Evolutionary conservation across 2,797 vertebrate genomes (phyloP).

Genomic region (Poecilia wingei): DNA sequence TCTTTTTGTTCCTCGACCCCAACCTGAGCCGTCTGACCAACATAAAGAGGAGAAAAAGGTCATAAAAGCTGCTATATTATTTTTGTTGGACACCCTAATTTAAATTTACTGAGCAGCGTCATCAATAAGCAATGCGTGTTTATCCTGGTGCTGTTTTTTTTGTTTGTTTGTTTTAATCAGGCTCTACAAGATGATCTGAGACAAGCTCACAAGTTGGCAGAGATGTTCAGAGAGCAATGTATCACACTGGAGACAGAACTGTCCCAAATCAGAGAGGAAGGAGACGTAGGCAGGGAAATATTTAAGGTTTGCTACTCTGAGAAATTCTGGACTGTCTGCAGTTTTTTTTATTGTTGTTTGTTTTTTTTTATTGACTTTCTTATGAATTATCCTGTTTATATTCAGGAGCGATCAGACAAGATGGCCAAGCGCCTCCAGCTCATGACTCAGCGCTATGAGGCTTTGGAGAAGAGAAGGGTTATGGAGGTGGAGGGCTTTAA

Average conservation of each 20-base stretch:
- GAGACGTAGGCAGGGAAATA: constrained; percentile 87
- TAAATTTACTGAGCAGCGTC: neutral
- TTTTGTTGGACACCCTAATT: neutral
- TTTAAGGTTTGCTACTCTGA: constrained; percentile 83
- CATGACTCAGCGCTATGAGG: constrained; percentile 91
- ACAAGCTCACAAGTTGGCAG: constrained; percentile 87
- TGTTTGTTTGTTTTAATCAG: constrained; percentile 61
- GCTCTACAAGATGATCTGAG: constrained; percentile 86
- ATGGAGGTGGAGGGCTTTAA: constrained; percentile 96
- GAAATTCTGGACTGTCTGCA: neutral
- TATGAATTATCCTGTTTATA: neutral
- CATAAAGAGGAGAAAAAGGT: constrained; percentile 88
- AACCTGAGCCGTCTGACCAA: constrained; percentile 61
- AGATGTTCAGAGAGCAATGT: constrained; percentile 95
- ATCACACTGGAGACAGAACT: constrained; percentile 89
- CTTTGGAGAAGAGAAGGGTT: constrained; percentile 88
- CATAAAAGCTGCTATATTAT: neutral
- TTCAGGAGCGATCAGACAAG: constrained; percentile 91
- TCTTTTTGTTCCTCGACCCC: constrained; percentile 41
- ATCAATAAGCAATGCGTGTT: neutral
- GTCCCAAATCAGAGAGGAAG: constrained; percentile 88
- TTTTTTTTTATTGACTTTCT: neutral
- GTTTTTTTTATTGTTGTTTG: neutral
- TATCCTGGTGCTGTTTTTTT: neutral
- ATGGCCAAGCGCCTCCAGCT: constrained; percentile 90